Evolutionary conservation across 2,113 vertebrate genomes (phyloP), one percentile per base, ranked within the genome.

Genomic region (Myiozetetes cayanensis): DNA sequence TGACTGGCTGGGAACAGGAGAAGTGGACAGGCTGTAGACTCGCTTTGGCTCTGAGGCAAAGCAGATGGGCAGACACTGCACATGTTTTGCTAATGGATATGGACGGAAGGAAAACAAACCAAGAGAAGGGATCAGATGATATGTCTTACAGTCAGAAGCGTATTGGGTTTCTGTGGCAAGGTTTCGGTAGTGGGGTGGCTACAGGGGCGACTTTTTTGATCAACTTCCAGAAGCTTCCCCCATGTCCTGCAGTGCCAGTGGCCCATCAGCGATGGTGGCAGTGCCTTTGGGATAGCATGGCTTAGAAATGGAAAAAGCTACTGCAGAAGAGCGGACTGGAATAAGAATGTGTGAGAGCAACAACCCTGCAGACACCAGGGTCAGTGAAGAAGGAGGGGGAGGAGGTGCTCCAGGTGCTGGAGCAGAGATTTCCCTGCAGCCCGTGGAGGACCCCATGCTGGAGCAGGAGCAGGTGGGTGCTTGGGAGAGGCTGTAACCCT

Each of bases 401-500:
- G 0, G 1, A 41, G 21, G 10, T 18, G 2, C 13, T 61, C 77
- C 61, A 75, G 78, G 13, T 24, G 2, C 33, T 0, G 0, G 33
- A 33, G 44, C 33, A 3, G 68, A 66, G 37, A 14, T 37, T 74
- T 15, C 37, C 10, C 27, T 37, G 44, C 33, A 74, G 44, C 8
- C 52, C 0, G 0, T 16, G 70, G 20, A 75, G 24, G 20, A 18
- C 10, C 12, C 6, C 8, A 7, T 20, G 33, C 6, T 53, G 30
- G n/a, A 55, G 46, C n/a, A 35, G 22, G 25, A 52, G 50, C 58
- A 59, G 52, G 52, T 59, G 52, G 27, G 24, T 58, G 31, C 31
- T 44, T 81, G 37, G 73, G 13, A 31, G 27, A 80, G 56, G 18
- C 44, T 44, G 41, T 19, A 27, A 21, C 14, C 14, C 5, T 17